Evolutionary conservation across 2,113 vertebrate genomes (phyloP), one percentile per base, ranked within the genome.

Genomic region (Meleagris gallopavo): DNA sequence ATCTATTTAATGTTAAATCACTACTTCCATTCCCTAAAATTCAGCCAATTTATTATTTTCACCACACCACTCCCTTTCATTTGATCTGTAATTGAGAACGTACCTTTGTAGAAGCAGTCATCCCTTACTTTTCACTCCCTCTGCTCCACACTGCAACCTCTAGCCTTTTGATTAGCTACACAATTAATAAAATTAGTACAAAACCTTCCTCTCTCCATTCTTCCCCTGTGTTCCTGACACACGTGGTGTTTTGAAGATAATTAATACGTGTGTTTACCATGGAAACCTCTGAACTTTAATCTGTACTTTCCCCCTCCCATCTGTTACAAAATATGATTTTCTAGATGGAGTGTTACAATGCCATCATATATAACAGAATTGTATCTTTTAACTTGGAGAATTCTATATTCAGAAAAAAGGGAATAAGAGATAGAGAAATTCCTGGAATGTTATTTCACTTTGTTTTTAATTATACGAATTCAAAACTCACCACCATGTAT

Each of bases 1-100:
- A 93, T 32, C 29, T 52, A 57, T 72, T 61, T 22, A 30, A 54
- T 45, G 54, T 34, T 61, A 69, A 93, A 95, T 66, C 76, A 93
- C 7, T 66, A 43, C 45, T 32, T 36, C 10, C 11, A 72, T 71
- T 66, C 36, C 60, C 77, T 82, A n/a, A 82, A 93, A 82, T 66
- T 58, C 36, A 52, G 14, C 22, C 36, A 75, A 25, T 3, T 24
- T 34, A 75, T 72, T 65, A 38, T 84, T 94, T 90, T 73, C 27
- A 54, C 9, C 14, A 3, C 24, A 54, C 52, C 34, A 15, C 22
- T 40, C 16, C 34, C 27, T 60, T 87, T 70, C 29, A 38, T 83
- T 64, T 70, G 48, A 78, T 48, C 21, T 34, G 54, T 19, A 76
- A 79, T 17, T 62, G 15, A 72, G 32, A 67, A 62, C 12, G 4